phyloP scores from a whole-genome alignment of 1,140 invertebrate species.

The Bactericera cockerelli region DNA sequence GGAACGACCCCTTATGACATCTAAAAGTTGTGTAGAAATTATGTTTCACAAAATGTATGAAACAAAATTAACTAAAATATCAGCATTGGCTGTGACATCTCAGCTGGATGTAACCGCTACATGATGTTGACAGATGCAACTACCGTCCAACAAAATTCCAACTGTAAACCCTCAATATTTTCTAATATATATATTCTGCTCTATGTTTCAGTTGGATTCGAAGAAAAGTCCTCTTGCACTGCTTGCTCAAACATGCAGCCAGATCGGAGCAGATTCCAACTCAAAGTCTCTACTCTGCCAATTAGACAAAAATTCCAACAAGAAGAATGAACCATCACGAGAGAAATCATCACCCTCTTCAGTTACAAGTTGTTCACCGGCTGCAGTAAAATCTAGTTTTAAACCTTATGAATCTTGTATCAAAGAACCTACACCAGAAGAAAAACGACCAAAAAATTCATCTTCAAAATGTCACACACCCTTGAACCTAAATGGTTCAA shows the following conservation, averaged over 20 bases:
- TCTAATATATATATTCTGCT: conserved; percentile 6
- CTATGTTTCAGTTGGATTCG: conserved; percentile 78
- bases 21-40: not conserved
- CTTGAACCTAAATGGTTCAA: conserved; percentile 17
- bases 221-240: conserved; percentile 96
- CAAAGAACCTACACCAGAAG: conserved; percentile 34
- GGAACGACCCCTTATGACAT: not conserved
- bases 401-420: conserved; percentile 65
- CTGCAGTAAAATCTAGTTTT: conserved; percentile 47
- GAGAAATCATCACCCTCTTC: conserved; percentile 17
- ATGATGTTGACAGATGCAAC: not conserved
- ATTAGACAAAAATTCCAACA: conserved; percentile 50
- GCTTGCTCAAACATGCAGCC: conserved; percentile 92
- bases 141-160: not conserved
- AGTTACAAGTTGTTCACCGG: conserved; percentile 18
- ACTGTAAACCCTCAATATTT: too few species aligned
- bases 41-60: not conserved
- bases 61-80: conserved; percentile 2
- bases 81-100: not conserved
- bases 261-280: conserved; percentile 80
- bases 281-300: conserved; percentile 47
- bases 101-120: not conserved
- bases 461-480: conserved; percentile 4
- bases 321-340: conserved; percentile 25
- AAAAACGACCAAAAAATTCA: not conserved